phyloP scores from a whole-genome alignment of 2,888 invertebrate species.

The Nomada ruficornis region DNA sequence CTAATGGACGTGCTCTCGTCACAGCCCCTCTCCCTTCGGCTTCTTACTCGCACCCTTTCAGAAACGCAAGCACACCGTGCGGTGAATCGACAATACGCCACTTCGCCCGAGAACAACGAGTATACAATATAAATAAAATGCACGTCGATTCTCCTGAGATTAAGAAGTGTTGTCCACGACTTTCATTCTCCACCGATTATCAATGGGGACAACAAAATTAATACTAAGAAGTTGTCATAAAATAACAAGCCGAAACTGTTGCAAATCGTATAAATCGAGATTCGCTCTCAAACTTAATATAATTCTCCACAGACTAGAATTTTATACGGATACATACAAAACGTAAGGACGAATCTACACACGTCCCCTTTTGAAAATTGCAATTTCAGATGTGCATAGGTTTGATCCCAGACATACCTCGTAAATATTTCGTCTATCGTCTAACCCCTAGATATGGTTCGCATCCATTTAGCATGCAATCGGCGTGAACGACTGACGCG shows the following conservation, averaged over 20 bases:
- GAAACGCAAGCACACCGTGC: slow-evolving; percentile 10
- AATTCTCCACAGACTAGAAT: too few species aligned
- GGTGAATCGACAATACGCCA: slow-evolving; percentile 41
- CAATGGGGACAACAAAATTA: too few species aligned
- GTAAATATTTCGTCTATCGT: slow-evolving; percentile 75
- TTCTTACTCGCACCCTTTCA: slow-evolving; percentile 39
- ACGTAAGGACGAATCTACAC: too few species aligned
- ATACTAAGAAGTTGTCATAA: too few species aligned
- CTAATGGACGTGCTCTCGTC: slow-evolving; percentile 49
- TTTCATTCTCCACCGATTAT: too few species aligned
- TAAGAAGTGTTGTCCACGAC: neutral
- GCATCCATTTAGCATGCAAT: slow-evolving; percentile 47
- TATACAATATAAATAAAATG: neutral
- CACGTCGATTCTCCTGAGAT: neutral
- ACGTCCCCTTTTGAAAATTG: too few species aligned
- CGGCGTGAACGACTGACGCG: slow-evolving; percentile 53
- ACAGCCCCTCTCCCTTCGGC: neutral
- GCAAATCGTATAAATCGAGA: too few species aligned
- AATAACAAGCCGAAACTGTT: too few species aligned
- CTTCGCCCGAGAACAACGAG: slow-evolving; percentile 21
- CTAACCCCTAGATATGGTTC: slow-evolving; percentile 62
- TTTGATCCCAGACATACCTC: slow-evolving; percentile 71
- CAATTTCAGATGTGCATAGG: neutral
- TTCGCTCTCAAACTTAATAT: too few species aligned
- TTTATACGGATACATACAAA: too few species aligned